Evolutionary conservation across 2,797 vertebrate genomes (phyloP).

Genomic region (Paratrypauchen microcephalus): DNA sequence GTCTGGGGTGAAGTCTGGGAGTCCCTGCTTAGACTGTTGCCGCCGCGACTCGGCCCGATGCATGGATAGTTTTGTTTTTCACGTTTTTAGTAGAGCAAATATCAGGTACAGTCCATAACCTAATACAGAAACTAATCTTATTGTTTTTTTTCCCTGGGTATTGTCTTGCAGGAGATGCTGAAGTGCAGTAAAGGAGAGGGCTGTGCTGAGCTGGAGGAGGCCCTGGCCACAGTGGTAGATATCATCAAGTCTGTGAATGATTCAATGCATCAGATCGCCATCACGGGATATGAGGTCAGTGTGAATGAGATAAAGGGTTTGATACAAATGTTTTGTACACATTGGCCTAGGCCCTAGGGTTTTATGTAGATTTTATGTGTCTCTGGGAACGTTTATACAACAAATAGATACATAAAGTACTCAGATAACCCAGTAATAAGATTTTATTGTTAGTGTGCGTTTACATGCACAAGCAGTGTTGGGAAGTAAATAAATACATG

Average conservation of each 20-base stretch:
- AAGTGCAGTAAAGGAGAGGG: constrained; percentile 87
- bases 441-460: no score
- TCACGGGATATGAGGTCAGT: constrained; percentile 92
- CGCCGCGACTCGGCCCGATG: no score
- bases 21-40: no score
- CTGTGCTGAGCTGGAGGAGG: constrained; percentile 86
- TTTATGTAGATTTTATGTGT: background rate
- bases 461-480: no score
- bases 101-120: background rate
- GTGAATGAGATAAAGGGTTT: no score
- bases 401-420: no score
- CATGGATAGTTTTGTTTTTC: no score
- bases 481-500: no score
- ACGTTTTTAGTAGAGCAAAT: no score
- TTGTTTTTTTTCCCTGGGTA: background rate
- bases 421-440: no score
- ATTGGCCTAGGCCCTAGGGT: background rate
- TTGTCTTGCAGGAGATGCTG: constrained; percentile 80
- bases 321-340: background rate
- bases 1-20: no score
- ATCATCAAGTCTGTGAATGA: constrained; percentile 94
- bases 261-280: constrained; percentile 93
- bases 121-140: background rate
- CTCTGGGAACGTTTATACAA: no score
- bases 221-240: constrained; percentile 84